Conservation (phyloP, 2,113 vertebrate species). For the Pardalotus punctatus region DNA sequence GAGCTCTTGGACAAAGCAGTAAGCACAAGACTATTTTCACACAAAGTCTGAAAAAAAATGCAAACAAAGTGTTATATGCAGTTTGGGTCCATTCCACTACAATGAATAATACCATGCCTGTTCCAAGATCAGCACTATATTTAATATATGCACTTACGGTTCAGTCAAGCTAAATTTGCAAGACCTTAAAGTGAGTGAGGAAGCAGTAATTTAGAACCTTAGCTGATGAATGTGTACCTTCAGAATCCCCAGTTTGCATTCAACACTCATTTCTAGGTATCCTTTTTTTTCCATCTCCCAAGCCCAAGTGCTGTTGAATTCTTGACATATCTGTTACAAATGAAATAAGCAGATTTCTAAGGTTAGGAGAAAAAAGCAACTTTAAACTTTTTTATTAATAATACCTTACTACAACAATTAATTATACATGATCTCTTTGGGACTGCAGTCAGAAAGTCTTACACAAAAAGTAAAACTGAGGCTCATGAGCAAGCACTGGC, state of each 20-base stretch:
- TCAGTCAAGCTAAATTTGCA: background rate
- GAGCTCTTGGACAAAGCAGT: background rate
- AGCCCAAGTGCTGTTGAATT: constrained; percentile 95
- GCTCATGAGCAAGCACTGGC: background rate
- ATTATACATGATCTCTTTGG: background rate
- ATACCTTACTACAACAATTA: background rate
- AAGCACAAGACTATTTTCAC: background rate
- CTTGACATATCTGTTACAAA: constrained; percentile 90
- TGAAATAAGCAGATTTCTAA: background rate
- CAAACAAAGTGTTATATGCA: background rate
- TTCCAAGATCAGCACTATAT: background rate
- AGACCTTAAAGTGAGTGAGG: background rate
- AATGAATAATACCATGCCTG: background rate
- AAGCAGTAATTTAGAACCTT: background rate
- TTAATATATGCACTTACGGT: background rate
- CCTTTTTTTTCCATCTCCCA: constrained; percentile 99
- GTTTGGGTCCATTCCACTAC: background rate
- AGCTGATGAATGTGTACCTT: constrained; percentile 78
- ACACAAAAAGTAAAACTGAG: background rate
- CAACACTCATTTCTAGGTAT: constrained; percentile 92
- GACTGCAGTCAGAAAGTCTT: background rate
- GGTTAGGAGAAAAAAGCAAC: background rate
- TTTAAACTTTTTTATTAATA: background rate
- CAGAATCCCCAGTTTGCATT: constrained; percentile 93
- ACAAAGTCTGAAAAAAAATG: background rate